A percentile compares a stretch with the other conserved stretches of the same genome.
phyloP scores from a whole-genome alignment of 2,888 invertebrate genomes.

The Pogonocherus hispidulus region DNA sequence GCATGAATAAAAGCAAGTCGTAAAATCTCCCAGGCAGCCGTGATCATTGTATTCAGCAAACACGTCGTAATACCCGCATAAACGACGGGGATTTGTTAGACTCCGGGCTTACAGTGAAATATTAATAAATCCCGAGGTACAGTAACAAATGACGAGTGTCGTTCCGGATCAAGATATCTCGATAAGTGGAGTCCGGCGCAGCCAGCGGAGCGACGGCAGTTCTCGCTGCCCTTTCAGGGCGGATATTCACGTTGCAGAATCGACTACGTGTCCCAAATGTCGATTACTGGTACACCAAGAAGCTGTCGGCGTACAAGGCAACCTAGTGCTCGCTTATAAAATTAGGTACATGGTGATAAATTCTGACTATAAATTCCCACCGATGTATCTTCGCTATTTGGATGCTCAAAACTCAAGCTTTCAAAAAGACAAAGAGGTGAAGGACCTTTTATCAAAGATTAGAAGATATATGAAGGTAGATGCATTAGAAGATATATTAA shows the following conservation, averaged over 20 bases:
- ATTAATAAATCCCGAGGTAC: conserved; percentile 19
- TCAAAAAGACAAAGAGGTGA: no score
- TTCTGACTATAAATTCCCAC: no score
- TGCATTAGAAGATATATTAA: no score
- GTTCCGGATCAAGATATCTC: conserved; percentile 31
- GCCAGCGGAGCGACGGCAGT: conserved; percentile 8
- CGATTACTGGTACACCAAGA: conserved; percentile 16
- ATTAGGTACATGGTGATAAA: no score
- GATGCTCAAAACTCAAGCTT: no score
- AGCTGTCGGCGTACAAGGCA: conserved; percentile 9
- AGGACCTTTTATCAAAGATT: no score
- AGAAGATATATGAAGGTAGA: no score
- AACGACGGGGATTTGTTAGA: neutral
- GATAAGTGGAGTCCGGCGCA: conserved; percentile 22
- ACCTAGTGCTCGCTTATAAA: no score
- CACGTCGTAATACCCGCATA: neutral
- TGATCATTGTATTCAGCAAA: neutral
- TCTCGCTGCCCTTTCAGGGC: conserved; percentile 27
- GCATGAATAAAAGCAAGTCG: neutral
- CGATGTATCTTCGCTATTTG: no score
- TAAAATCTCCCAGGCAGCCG: neutral
- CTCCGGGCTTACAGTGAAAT: conserved; percentile 4
- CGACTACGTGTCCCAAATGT: conserved; percentile 30
- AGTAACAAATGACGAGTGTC: conserved; percentile 34
- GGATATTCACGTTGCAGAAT: conserved; percentile 29